Base-by-base conservation (phyloP, 1,140 invertebrate species). In the Nephila pilipes region DNA sequence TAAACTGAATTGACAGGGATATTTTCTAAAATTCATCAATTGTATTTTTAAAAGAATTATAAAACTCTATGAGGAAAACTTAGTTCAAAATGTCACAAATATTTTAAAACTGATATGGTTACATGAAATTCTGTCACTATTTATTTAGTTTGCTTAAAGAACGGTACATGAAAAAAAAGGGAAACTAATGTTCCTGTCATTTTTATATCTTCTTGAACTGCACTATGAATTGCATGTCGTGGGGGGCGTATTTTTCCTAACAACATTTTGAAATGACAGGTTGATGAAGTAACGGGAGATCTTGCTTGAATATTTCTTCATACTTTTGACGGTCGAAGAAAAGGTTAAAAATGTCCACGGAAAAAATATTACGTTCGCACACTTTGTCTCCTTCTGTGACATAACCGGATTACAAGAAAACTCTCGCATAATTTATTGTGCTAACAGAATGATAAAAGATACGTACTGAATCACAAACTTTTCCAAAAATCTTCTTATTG, bases 121-220 rank as follows among this genome's bases (percentile, higher is more conserved):
- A n/a, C n/a, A n/a, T n/a, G n/a, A n/a, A n/a, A 29, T 80, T 46
- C 75, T 80, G 32, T 80, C 75, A 80, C 75, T 80, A 80, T 80
- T 80, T 46, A 80, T 80, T 80, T 80, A 80, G 36, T 20, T 29
- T 0, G 29, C 16, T 80, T 29, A 12, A 1, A 25, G n/a, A 60
- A 65, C 22, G 22, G 60, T 12, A 65, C 5, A 2, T n/a, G 8
- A 12, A 25, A 65, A 25, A 80, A 80, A 22, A 22, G 10, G 36
- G 29, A 80, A 80, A 80, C 25, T 29, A 80, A 36, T 75, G 25
- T n/a, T 65, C 16, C 75, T 32, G 20, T 29, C 75, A 22, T 18
- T 32, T 46, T 12, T 80, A 80, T 46, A 80, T 80, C 75, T 46
- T 80, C 36, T 63, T 63, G 38, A 46, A 46, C 60, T 63, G 20